Evolutionary conservation across 23 tunicate species (phyloP).

Genomic region (Trididemnum nubilum): DNA sequence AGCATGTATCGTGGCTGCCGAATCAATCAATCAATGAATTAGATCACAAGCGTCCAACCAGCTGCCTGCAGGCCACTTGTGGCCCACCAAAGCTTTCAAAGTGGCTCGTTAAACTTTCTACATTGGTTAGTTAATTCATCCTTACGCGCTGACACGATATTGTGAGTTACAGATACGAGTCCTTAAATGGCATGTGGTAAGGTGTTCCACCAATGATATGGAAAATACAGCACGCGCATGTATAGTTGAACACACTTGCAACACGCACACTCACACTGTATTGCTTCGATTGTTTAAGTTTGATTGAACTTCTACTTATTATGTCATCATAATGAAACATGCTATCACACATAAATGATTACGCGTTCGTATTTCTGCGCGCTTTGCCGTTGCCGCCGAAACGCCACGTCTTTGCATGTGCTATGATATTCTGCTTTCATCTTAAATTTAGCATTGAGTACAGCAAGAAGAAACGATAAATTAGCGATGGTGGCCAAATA

Average conservation of each 20-base stretch:
- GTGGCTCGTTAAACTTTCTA: constrained; percentile 31
- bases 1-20: too few species aligned
- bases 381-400: too few species aligned
- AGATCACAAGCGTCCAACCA: constrained; percentile 16
- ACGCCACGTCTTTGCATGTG: too few species aligned
- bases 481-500: too few species aligned
- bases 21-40: neutral
- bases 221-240: neutral
- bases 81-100: too few species aligned
- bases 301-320: constrained; percentile 15
- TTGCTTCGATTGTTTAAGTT: constrained; percentile 21
- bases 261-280: constrained; percentile 23
- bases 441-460: neutral
- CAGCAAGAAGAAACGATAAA: constrained; percentile 30
- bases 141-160: constrained; percentile 34
- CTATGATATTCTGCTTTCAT: constrained; percentile 22
- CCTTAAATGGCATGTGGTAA: constrained; percentile 32
- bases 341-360: constrained; percentile 1
- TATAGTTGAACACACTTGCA: neutral
- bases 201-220: constrained; percentile 31
- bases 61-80: constrained; percentile 32
- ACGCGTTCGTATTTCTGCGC: constrained; percentile 13
- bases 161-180: constrained; percentile 32
- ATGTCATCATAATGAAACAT: constrained; percentile 15
- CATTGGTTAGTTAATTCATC: constrained; percentile 34